These are phyloP conservation scores for Chromis chromis DNA, from an alignment of 2,797 vertebrate species.

Conservation along the genomic window DNA sequence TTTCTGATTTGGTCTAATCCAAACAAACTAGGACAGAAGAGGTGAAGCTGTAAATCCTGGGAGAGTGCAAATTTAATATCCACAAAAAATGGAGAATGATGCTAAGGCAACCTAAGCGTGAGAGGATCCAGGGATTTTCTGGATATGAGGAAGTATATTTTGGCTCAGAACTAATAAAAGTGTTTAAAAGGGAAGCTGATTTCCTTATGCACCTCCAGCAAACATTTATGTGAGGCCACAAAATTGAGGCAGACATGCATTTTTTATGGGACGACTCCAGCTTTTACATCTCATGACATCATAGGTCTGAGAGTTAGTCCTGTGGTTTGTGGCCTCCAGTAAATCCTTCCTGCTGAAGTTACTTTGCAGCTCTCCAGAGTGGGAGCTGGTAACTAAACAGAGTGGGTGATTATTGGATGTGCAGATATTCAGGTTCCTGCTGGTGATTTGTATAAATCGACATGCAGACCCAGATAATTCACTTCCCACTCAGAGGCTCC, in stretches of 20 bases:
- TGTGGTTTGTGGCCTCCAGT: conserved; percentile 37
- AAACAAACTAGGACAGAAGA: conserved; percentile 37
- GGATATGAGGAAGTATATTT: conserved; percentile 26
- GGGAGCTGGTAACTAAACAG: conserved; percentile 45
- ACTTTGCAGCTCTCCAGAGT: conserved; percentile 42
- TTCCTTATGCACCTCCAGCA: conserved; percentile 43
- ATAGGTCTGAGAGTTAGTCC: conserved; percentile 34
- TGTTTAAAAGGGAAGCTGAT: conserved; percentile 39
- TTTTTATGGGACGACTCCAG: conserved; percentile 38
- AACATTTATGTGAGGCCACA: conserved; percentile 48
- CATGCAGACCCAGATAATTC: conserved; percentile 52
- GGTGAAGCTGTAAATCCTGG: conserved; percentile 48
- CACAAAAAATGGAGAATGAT: conserved; percentile 39
- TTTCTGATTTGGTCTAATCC: conserved; percentile 40
- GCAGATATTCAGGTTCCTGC: conserved; percentile 49
- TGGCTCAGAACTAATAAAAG: conserved; percentile 27
- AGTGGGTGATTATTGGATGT: conserved; percentile 55
- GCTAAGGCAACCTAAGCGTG: conserved; percentile 8
- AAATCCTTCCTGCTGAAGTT: conserved; percentile 53
- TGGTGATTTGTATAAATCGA: conserved; percentile 46
- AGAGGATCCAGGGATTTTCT: conserved; percentile 25
- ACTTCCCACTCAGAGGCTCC: conserved; percentile 23
- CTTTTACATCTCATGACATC: conserved; percentile 52
- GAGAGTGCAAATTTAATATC: conserved; percentile 39
- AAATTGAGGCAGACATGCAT: conserved; percentile 48